phyloP scores from a whole-genome alignment of 2,113 vertebrate genomes.

The Perca fluviatilis region DNA sequence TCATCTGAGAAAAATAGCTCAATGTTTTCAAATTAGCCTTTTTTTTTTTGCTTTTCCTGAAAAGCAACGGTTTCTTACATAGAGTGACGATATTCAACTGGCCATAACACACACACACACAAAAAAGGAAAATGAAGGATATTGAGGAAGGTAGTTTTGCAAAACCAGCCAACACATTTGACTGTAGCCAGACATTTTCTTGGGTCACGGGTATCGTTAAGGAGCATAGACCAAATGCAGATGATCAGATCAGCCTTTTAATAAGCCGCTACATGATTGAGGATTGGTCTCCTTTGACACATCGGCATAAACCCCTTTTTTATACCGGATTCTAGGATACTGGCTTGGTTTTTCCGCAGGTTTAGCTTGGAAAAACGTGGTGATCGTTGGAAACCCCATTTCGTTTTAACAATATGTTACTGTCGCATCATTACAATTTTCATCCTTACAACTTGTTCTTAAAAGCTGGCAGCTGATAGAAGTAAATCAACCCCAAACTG shows the following conservation, averaged over 20 bases:
- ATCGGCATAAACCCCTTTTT: background rate
- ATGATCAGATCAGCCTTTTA: background rate
- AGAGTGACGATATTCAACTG: too few species aligned
- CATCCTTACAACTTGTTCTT: background rate
- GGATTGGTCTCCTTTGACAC: background rate
- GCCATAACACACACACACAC: too few species aligned
- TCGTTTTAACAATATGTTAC: background rate
- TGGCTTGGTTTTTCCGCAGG: background rate
- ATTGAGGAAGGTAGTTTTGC: background rate
- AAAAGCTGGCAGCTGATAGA: constrained; percentile 3
- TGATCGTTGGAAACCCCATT: background rate
- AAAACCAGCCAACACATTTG: background rate
- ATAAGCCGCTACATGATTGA: background rate
- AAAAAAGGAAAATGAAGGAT: too few species aligned
- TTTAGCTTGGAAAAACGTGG: background rate
- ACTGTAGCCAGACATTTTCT: background rate
- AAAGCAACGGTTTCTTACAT: too few species aligned
- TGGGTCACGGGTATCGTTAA: background rate
- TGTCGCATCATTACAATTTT: background rate
- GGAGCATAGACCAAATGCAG: background rate
- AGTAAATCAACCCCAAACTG: background rate
- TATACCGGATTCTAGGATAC: background rate
- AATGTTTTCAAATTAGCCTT: too few species aligned
- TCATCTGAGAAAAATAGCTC: too few species aligned
- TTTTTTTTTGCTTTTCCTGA: too few species aligned